Percentiles rank a stretch among this genome's conserved stretches.
Evolutionary conservation across 1,140 invertebrate genomes (phyloP).

Genomic region (Pollicipes pollicipes): DNA sequence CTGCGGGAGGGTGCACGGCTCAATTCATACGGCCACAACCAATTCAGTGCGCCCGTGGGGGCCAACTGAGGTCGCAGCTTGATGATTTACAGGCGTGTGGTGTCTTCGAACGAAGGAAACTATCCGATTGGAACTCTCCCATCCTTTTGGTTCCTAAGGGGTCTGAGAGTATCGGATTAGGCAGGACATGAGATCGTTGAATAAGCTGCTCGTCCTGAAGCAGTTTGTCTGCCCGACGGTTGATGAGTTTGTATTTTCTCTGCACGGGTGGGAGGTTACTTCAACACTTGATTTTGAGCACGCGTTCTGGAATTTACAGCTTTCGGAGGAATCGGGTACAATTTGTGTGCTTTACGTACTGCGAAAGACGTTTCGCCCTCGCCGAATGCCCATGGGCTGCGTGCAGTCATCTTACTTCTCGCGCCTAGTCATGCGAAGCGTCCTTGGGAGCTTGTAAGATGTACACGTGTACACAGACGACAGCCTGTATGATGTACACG

Average conservation of each 20-base stretch:
- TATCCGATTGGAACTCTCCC: neutral
- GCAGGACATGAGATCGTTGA: neutral
- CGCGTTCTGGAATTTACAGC: neutral
- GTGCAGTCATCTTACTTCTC: neutral
- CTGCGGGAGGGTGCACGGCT: neutral
- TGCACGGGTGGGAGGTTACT: neutral
- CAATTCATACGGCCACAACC: neutral
- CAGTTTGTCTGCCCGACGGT: neutral
- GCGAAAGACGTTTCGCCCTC: neutral
- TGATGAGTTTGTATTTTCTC: neutral
- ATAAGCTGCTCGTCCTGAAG: neutral
- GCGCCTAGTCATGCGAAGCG: neutral
- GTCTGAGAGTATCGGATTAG: neutral
- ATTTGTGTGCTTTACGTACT: neutral
- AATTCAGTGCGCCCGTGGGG: neutral
- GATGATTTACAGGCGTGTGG: neutral
- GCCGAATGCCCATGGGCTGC: neutral
- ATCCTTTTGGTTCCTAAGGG: neutral
- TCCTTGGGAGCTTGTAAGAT: neutral
- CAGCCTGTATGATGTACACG: too few relatives aligned
- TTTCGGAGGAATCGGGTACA: neutral
- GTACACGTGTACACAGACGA: neutral
- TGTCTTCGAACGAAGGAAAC: too few relatives aligned
- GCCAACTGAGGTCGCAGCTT: neutral
- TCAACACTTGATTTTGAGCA: neutral